A percentile compares a stretch with the other conserved stretches of the same genome.
Evolutionary conservation across 92 coral and sea anemone genomes (phyloP).

Genomic region (Epizoanthus illoricatus): DNA sequence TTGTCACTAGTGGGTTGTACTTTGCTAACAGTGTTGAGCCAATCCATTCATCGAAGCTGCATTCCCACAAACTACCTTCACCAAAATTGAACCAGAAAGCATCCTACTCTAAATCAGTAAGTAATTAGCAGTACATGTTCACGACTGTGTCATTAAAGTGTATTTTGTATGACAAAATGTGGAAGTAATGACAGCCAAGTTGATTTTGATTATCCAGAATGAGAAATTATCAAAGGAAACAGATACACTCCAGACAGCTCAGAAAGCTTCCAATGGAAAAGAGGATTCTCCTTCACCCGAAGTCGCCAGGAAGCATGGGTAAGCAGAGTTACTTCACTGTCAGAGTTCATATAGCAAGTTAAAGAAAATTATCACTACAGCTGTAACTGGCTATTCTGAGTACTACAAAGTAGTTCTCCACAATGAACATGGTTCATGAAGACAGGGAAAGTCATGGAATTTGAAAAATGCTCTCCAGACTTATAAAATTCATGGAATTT

Average conservation of each 20-base stretch:
- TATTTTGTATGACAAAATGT: neutral
- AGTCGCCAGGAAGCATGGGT: conserved; percentile 30
- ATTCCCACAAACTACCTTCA: conserved; percentile 13
- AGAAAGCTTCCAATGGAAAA: conserved; percentile 14
- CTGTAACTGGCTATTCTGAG: too few species aligned
- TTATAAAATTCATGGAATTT: too few species aligned
- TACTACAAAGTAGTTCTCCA: too few species aligned
- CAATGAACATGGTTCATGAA: too few species aligned
- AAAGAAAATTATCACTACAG: too few species aligned
- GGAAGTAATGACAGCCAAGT: neutral
- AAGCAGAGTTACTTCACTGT: neutral
- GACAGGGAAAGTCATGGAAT: too few species aligned
- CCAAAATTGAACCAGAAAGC: conserved; percentile 13
- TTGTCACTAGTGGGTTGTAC: conserved; percentile 39
- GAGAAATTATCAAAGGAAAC: conserved; percentile 21
- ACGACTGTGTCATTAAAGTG: neutral
- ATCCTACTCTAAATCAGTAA: conserved; percentile 15
- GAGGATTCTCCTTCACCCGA: conserved; percentile 38
- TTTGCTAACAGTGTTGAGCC: conserved; percentile 35
- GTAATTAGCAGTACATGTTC: neutral
- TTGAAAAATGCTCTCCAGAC: too few species aligned
- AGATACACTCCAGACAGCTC: conserved; percentile 6
- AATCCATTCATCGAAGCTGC: conserved; percentile 1
- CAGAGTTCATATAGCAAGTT: too few species aligned
- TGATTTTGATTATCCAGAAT: neutral